Conservation (phyloP, 1,140 invertebrate species). For the Calliphora vicina region DNA sequence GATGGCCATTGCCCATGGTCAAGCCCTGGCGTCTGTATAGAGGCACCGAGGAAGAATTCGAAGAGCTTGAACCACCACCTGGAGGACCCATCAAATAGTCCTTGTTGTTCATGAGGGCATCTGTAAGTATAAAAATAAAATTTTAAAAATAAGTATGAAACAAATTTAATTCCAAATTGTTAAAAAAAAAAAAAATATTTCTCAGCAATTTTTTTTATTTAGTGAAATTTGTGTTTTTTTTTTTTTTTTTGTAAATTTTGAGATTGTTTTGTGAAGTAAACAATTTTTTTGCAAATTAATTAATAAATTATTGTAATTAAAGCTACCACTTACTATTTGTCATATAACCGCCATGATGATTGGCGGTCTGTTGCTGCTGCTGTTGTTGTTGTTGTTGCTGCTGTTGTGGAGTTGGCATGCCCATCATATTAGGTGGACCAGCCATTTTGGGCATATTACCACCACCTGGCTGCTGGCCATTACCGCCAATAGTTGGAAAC, state of each 20-base stretch:
- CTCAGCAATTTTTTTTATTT: neutral
- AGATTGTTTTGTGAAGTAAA: no score
- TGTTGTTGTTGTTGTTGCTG: no score
- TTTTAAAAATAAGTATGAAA: slow-evolving; percentile 6
- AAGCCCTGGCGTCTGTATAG: slow-evolving; percentile 65
- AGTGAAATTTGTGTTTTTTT: neutral
- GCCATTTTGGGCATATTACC: slow-evolving; percentile 28
- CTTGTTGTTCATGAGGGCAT: slow-evolving; percentile 37
- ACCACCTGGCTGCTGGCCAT: neutral
- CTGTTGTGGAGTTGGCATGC: slow-evolving; percentile 37
- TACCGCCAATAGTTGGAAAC: slow-evolving; percentile 1
- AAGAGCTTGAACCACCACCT: slow-evolving; percentile 36
- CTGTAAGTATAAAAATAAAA: slow-evolving; percentile 23
- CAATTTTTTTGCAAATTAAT: no score
- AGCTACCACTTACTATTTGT: slow-evolving; percentile 53
- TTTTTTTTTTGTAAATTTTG: neutral
- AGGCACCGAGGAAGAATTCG: slow-evolving; percentile 58
- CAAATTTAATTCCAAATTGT: neutral
- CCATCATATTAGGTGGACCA: slow-evolving; percentile 1
- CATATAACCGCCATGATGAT: slow-evolving; percentile 45
- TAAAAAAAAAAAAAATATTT: neutral
- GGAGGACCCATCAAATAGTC: slow-evolving; percentile 41
- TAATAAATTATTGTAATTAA: no score
- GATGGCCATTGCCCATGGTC: slow-evolving; percentile 47
- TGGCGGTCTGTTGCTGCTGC: slow-evolving; percentile 41